Evolutionary conservation across 2,888 invertebrate species (phyloP).

Genomic region (Polymixis flavicincta): DNA sequence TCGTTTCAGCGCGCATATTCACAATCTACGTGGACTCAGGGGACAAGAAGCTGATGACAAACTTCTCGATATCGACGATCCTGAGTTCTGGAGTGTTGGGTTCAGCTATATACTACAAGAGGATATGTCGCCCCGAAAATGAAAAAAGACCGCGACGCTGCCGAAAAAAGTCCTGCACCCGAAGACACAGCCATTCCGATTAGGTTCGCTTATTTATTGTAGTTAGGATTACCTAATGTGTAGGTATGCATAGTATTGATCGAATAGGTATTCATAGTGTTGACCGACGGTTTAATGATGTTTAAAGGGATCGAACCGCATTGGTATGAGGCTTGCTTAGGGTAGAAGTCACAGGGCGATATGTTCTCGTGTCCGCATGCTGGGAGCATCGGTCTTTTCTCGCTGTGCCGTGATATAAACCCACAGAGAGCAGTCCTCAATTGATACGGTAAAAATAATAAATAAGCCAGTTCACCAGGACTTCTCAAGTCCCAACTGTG

Average conservation of each 20-base stretch:
- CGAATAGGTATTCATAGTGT: background rate
- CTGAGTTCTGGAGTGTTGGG: conserved; percentile 93
- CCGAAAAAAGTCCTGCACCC: conserved; percentile 39
- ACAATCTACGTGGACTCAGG: conserved; percentile 95
- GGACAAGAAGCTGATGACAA: conserved; percentile 93
- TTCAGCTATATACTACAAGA: conserved; percentile 93
- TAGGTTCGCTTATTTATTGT: conserved; percentile 37
- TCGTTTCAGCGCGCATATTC: conserved; percentile 93
- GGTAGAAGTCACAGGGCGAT: background rate
- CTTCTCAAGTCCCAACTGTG: too few relatives aligned
- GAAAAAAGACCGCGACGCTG: conserved; percentile 17
- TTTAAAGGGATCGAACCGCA: background rate
- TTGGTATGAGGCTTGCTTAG: background rate
- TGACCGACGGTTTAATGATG: background rate
- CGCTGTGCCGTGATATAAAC: background rate
- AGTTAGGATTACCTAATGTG: background rate
- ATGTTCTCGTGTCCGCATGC: background rate
- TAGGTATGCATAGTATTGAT: background rate
- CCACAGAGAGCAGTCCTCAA: background rate
- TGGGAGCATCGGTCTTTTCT: background rate
- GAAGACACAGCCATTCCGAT: conserved; percentile 66
- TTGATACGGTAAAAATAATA: background rate
- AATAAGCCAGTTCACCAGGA: background rate
- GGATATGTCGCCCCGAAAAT: conserved; percentile 56
- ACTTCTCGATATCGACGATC: conserved; percentile 93